These are phyloP conservation scores for Chelon auratus DNA, from an alignment of 2,797 vertebrate species.

Conservation along the genomic window DNA sequence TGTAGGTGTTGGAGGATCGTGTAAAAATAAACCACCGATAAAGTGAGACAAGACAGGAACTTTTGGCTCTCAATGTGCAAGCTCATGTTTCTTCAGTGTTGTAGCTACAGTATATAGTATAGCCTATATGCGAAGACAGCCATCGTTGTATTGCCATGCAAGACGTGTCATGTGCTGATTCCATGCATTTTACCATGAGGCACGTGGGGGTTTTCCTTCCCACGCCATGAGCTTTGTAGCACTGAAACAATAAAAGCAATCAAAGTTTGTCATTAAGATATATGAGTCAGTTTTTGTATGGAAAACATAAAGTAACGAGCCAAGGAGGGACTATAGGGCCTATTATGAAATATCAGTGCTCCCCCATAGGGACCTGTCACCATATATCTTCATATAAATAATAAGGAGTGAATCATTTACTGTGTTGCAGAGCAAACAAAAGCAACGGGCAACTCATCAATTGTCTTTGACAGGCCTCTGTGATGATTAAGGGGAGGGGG, in stretches of 20 bases:
- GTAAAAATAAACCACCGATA: slow-evolving; percentile 38
- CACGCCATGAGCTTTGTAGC: slow-evolving; percentile 70
- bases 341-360: slow-evolving; percentile 14
- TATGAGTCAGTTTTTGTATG: slow-evolving; percentile 61
- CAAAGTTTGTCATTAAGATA: slow-evolving; percentile 67
- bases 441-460: slow-evolving; percentile 20
- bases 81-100: slow-evolving; percentile 78
- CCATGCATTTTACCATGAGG: slow-evolving; percentile 70
- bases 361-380: slow-evolving; percentile 8
- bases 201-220: slow-evolving; percentile 65
- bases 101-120: slow-evolving; percentile 68
- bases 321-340: slow-evolving; percentile 4
- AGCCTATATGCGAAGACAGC: slow-evolving; percentile 65
- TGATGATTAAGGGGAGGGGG: slow-evolving; percentile 18
- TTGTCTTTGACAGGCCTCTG: slow-evolving; percentile 23
- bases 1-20: slow-evolving; percentile 38
- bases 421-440: slow-evolving; percentile 28
- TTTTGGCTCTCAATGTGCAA: slow-evolving; percentile 68
- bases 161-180: slow-evolving; percentile 77
- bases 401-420: slow-evolving; percentile 21
- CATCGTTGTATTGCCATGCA: slow-evolving; percentile 76
- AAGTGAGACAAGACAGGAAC: slow-evolving; percentile 42
- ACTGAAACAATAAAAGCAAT: slow-evolving; percentile 77
- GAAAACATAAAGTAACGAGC: slow-evolving; percentile 11
- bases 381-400: slow-evolving; percentile 30